Base-by-base conservation (phyloP, 2,888 invertebrate genomes). In the Rosalia funebris region DNA sequence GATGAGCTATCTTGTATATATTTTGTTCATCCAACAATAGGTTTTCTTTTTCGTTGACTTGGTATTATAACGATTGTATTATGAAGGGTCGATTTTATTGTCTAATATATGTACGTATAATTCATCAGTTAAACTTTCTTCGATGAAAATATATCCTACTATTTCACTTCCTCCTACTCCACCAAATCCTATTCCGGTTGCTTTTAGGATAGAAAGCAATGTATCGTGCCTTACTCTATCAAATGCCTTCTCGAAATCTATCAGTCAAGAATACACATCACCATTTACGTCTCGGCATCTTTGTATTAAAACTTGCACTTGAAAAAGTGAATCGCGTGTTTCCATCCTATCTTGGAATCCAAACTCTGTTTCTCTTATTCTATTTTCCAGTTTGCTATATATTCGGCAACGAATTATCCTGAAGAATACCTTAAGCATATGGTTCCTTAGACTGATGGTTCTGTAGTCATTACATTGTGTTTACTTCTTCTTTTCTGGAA, bases 381-480 rank as follows among this genome's bases (percentile, higher is more conserved):
- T 1, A 1, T 10, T 7, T 25, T 48, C 48, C 7, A 1, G 14
- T 32, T 48, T 32, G 1, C 14, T 14, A 12, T 32, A 48, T 14
- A 31, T 32, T 48, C 48, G 12, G 48, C 11, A 32, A 11, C 31
- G 48, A 11, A 48, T 48, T n/a, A 32, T 17, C 10, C 17, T 2
- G 5, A 48, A 11, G 10, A 31, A 48, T 32, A 2, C 34, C 17
- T 48, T 48, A 1, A 48, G 1, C 12, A 11, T 32, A 16, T 48
- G 48, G 14, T 10, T 34, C 48, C 34, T 32, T 5, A 48, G 48
- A 12, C 31, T 16, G 12, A 48, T 16, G 10, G 17, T 45, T 10
- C 45, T 12, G 45, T 45, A 45, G 9, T 45, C 45, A n/a, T 15
- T 9, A 20, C 45, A 45, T 16, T 17, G 11, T 45, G 2, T 45